These are phyloP conservation scores for Calypte anna DNA, from an alignment of 2,113 vertebrate genomes.

Conservation along the genomic window DNA sequence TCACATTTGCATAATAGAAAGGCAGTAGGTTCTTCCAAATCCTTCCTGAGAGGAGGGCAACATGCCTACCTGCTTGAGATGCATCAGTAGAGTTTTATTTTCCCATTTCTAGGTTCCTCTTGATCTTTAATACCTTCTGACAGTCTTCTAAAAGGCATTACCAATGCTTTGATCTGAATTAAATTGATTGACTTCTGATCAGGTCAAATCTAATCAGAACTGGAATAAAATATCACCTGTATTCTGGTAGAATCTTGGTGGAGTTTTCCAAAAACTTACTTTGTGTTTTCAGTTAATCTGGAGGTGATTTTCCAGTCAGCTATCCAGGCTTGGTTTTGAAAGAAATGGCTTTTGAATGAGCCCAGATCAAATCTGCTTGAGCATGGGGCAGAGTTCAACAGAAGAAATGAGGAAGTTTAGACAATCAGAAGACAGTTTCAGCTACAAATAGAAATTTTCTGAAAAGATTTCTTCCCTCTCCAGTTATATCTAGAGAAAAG, in stretches of 20 bases:
- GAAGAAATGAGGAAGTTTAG: background rate
- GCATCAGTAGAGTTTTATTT: background rate
- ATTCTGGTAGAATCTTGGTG: background rate
- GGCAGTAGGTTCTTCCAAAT: slow-evolving; percentile 2
- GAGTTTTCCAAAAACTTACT: background rate
- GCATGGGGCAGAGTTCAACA: background rate
- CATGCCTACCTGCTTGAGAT: background rate
- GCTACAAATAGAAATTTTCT: background rate
- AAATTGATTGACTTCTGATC: background rate
- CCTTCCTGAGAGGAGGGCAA: background rate
- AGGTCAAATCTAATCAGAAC: background rate
- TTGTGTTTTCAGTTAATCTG: background rate
- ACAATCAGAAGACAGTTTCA: background rate
- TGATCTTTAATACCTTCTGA: background rate
- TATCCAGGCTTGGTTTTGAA: background rate
- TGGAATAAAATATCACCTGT: background rate
- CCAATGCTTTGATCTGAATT: background rate
- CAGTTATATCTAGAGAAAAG: background rate
- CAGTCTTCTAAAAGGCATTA: background rate
- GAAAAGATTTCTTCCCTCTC: background rate
- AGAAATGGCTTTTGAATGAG: background rate
- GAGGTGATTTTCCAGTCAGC: background rate
- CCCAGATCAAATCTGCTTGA: background rate
- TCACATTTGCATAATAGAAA: slow-evolving; percentile 59
- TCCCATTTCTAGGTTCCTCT: background rate